phyloP scores from a whole-genome alignment of 2,113 vertebrate species.

The Ploceus nigricollis region DNA sequence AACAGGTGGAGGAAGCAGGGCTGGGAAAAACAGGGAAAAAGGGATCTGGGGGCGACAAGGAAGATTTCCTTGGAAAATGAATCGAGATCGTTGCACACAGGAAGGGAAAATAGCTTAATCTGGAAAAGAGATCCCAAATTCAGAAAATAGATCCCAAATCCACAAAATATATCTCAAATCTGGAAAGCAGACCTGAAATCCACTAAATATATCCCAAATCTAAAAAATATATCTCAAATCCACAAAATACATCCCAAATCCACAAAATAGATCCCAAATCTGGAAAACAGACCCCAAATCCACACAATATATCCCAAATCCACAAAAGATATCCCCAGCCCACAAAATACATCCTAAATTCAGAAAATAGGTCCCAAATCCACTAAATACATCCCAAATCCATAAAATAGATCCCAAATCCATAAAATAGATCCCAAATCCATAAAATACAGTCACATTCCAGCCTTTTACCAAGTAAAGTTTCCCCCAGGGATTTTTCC shows the following conservation, averaged over 20 bases:
- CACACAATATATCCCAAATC: fast-evolving
- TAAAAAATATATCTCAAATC: neutral
- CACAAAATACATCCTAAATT: neutral
- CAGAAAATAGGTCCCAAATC: fast-evolving
- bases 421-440: neutral
- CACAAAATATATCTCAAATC: fast-evolving
- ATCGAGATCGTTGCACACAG: too few species aligned
- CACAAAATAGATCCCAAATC: neutral
- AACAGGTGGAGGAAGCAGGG: neutral
- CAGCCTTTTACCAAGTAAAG: neutral
- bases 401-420: neutral
- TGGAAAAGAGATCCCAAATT: neutral
- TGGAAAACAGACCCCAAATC: neutral
- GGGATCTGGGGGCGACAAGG: neutral
- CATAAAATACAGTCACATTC: neutral
- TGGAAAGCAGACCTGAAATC: fast-evolving
- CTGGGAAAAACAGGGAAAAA: neutral
- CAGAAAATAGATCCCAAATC: neutral
- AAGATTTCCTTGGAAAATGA: neutral
- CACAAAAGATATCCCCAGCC: neutral
- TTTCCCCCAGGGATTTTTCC: neutral
- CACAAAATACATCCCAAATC: fast-evolving
- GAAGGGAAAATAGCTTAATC: neutral
- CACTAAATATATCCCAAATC: neutral
- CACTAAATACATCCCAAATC: too few species aligned